Base-by-base conservation (phyloP, 2,888 invertebrate genomes). In the Maniola hyperantus region DNA sequence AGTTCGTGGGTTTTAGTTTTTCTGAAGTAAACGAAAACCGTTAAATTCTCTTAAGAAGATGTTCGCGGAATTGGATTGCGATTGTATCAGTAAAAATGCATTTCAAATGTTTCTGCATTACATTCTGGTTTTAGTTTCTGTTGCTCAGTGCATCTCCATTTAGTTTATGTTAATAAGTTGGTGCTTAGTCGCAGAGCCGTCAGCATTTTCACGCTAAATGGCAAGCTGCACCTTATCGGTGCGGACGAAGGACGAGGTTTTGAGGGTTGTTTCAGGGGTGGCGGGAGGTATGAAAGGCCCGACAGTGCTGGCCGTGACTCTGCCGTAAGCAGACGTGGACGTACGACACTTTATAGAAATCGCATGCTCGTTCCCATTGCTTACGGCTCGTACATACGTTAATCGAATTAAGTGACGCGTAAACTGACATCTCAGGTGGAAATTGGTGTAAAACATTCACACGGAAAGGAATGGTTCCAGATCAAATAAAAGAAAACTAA, bases 91-190 rank as follows among this genome's bases (percentile, higher is more conserved):
- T 18, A 36, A 36, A 55, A 51, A 26, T 55, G 55, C 15, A 36
- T 34, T 54, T 54, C 5, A 7, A 10, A n/a, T 34, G 34, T 54
- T 53, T 34, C 15, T n/a, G 15, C 15, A 8, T 13, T 13, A 42
- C 39, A 57, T 10, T 26, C 26, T 46, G 44, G 33, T 33, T 33
- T 46, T n/a, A 57, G 42, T 5, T 13, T 20, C 36, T 57, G 75
- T 77, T 69, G 73, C 76, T 73, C 73, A 77, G 76, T 81, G 85
- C 84, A 86, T 87, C 85, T 85, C 84, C 84, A 87, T 89, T 88
- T 84, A 84, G 81, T 85, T 87, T 88, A 91, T 89, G 89, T 83
- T 89, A 90, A 90, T 90, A 83, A 85, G 85, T 75, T 75, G 80
- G 79, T 76, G 81, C 80, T 83, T 83, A 83, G 79, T 79, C 80